A percentile compares a stretch with the other conserved stretches of the same genome.
These are phyloP conservation scores for Acanthococcus lagerstroemiae DNA, from an alignment of 2,888 invertebrate genomes.

Conservation along the genomic window DNA sequence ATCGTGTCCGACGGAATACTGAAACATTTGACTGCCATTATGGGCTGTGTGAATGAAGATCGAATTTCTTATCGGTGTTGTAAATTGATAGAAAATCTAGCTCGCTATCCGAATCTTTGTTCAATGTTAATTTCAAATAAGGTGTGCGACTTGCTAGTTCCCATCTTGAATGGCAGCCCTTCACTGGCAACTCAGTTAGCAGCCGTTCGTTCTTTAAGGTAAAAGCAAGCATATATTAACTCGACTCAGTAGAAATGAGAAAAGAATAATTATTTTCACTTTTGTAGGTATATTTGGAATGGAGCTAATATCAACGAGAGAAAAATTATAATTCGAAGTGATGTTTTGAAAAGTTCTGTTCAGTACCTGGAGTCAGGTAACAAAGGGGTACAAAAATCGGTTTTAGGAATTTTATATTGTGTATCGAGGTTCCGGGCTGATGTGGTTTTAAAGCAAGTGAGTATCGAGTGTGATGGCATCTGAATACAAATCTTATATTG, in stretches of 20 bases:
- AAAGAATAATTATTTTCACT: no score
- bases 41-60: constrained; percentile 8
- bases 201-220: constrained; percentile 3
- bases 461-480: no score
- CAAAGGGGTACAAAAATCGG: constrained; percentile 12
- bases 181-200: constrained; percentile 10
- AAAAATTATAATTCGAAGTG: constrained; percentile 4
- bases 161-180: constrained; percentile 7
- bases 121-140: constrained; percentile 2
- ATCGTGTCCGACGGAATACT: constrained; percentile 2
- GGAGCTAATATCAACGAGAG: constrained; percentile 1
- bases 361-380: not conserved
- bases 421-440: constrained; percentile 2
- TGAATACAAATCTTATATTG: no score
- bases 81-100: constrained; percentile 9
- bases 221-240: not conserved
- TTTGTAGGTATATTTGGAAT: constrained; percentile 14
- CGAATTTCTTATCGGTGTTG: constrained; percentile 13
- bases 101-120: constrained; percentile 3
- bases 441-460: constrained; percentile 10
- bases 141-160: not conserved
- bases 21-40: not conserved
- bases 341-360: constrained; percentile 1
- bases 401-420: constrained; percentile 3
- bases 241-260: not conserved